Evolutionary conservation across 2,797 vertebrate genomes (phyloP).

Genomic region (Myotis pilosus): DNA sequence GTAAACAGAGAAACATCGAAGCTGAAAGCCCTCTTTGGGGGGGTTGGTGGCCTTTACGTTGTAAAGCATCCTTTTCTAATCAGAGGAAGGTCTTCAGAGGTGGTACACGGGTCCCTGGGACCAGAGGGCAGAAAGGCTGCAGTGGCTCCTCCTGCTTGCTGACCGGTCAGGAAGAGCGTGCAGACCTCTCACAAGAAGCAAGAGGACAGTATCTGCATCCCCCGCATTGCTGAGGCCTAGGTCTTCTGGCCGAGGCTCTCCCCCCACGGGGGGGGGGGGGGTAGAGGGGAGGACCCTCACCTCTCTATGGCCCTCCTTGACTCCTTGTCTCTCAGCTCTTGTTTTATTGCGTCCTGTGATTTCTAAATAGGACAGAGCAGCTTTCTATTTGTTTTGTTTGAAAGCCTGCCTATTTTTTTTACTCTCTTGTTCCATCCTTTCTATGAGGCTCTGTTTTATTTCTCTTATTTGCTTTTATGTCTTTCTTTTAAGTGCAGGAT

Average conservation of each 20-base stretch:
- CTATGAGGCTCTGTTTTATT: constrained; percentile 21
- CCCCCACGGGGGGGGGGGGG: too few species aligned
- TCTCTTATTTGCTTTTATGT: not conserved
- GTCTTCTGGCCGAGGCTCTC: not conserved
- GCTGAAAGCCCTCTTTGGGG: not conserved
- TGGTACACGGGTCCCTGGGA: not conserved
- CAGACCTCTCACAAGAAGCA: not conserved
- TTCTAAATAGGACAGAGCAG: not conserved
- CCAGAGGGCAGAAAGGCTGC: not conserved
- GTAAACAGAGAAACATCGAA: not conserved
- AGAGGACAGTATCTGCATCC: fast-evolving
- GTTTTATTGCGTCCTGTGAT: not conserved
- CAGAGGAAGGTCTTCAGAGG: not conserved
- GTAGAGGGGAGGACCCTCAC: not conserved
- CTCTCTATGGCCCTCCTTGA: not conserved
- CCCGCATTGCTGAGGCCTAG: fast-evolving
- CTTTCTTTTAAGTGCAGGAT: constrained; percentile 19
- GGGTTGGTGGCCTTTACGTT: not conserved
- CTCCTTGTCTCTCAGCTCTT: not conserved
- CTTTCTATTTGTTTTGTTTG: not conserved
- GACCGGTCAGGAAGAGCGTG: not conserved
- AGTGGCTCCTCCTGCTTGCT: not conserved
- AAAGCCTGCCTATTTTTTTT: not conserved
- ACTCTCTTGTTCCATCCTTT: not conserved
- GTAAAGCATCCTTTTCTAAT: not conserved